Percentiles rank a stretch among this genome's conserved stretches.
Evolutionary conservation across 2,888 invertebrate genomes (phyloP).

Genomic region (Yponomeuta sedellus): DNA sequence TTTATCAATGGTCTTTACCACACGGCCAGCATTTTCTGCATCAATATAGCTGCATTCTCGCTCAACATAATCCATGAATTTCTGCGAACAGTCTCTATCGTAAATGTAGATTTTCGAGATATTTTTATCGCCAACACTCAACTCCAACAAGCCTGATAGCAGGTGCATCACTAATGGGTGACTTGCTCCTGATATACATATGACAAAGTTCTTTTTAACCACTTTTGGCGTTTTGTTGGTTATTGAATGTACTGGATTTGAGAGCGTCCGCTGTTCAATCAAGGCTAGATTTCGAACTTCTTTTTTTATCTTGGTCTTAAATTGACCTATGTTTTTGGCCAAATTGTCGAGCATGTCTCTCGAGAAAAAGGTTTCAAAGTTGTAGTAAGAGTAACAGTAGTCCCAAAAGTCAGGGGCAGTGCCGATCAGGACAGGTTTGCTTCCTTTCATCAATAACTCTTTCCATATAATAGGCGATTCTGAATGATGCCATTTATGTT

Average conservation of each 20-base stretch:
- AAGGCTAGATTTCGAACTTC: slow-evolving; percentile 18
- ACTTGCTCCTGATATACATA: slow-evolving; percentile 56
- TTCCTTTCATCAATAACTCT: slow-evolving; percentile 72
- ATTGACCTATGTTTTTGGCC: slow-evolving; percentile 42
- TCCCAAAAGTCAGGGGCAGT: slow-evolving; percentile 77
- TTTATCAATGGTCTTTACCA: slow-evolving; percentile 54
- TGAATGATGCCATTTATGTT: slow-evolving; percentile 73
- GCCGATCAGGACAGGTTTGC: slow-evolving; percentile 76
- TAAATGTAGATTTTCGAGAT: slow-evolving; percentile 54
- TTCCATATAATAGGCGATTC: slow-evolving; percentile 78
- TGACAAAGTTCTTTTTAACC: slow-evolving; percentile 25
- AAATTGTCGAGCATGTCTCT: slow-evolving; percentile 44
- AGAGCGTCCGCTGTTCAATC: background rate
- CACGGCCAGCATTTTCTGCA: slow-evolving; percentile 36
- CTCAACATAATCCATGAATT: slow-evolving; percentile 49
- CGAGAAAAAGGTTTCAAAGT: slow-evolving; percentile 50
- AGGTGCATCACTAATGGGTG: slow-evolving; percentile 47
- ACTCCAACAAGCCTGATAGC: slow-evolving; percentile 50
- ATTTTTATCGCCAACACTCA: slow-evolving; percentile 32
- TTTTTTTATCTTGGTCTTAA: slow-evolving; percentile 36
- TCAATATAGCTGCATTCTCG: slow-evolving; percentile 47
- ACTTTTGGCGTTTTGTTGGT: background rate
- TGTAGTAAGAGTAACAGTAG: slow-evolving; percentile 78
- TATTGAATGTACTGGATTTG: background rate
- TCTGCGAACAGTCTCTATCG: slow-evolving; percentile 39